A percentile compares a stretch with the other conserved stretches of the same genome.
Conservation (phyloP, 2,888 invertebrate species). For the Eupithecia vulgata region DNA sequence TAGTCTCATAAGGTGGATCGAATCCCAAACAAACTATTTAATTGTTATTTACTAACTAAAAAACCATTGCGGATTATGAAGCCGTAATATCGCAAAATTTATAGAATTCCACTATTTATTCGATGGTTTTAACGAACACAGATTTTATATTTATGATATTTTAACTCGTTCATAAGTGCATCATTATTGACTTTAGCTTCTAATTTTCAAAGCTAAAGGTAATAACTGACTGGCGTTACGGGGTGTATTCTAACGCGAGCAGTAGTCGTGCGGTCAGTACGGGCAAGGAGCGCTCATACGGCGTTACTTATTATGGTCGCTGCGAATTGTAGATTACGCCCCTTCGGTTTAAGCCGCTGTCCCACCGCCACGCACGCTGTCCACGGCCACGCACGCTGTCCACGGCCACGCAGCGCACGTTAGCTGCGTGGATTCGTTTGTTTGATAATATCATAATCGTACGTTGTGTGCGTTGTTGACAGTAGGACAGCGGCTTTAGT, state of each 20-base stretch:
- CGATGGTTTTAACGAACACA: neutral
- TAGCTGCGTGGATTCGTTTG: too few relatives aligned
- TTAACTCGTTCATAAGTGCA: neutral
- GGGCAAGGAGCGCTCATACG: too few relatives aligned
- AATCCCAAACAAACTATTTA: neutral
- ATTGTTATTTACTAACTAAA: neutral
- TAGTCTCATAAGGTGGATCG: constrained; percentile 25
- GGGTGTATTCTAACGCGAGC: too few relatives aligned
- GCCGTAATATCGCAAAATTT: neutral
- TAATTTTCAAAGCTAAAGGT: neutral
- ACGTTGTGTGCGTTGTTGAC: too few relatives aligned
- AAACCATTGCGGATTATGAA: neutral
- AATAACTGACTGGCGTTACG: neutral
- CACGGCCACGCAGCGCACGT: too few relatives aligned
- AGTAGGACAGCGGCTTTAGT: neutral
- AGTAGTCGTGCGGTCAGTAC: too few relatives aligned
- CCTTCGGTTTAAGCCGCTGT: neutral
- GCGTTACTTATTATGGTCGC: too few relatives aligned
- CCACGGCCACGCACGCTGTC: too few relatives aligned
- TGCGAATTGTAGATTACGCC: neutral
- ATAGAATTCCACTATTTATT: neutral
- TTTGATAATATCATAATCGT: too few relatives aligned
- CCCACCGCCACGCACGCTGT: too few relatives aligned
- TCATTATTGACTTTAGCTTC: neutral
- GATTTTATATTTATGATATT: too few relatives aligned